Evolutionary conservation across 1,140 invertebrate genomes (phyloP).

Genomic region (Subanguina moxae): DNA sequence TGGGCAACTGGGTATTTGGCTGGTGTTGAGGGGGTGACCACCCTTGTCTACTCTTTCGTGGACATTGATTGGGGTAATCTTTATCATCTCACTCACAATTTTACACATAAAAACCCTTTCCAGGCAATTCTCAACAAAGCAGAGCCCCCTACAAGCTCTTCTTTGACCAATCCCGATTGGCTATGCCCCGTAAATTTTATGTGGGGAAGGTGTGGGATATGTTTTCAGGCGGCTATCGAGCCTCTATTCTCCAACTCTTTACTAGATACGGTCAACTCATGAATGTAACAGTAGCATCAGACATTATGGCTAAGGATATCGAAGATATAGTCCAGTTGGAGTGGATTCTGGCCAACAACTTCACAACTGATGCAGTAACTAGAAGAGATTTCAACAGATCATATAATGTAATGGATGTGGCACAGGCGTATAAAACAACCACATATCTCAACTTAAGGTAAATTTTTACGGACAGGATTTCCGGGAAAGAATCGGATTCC

Average conservation of each 20-base stretch:
- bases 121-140: neutral
- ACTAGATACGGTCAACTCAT: neutral
- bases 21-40: neutral
- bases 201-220: neutral
- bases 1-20: too few relatives aligned
- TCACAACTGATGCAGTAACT: neutral
- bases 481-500: too few relatives aligned
- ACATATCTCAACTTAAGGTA: neutral
- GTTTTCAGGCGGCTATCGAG: neutral
- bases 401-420: neutral
- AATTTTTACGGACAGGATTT: too few relatives aligned
- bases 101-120: too few relatives aligned
- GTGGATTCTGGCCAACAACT: slow-evolving; percentile 1
- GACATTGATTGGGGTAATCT: neutral
- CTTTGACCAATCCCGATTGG: neutral
- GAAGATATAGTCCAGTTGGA: neutral
- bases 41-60: neutral
- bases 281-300: neutral
- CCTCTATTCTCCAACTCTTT: neutral
- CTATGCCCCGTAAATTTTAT: neutral
- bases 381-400: neutral
- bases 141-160: neutral
- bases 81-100: too few relatives aligned
- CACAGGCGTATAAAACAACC: neutral
- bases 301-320: neutral